Conservation (phyloP, 2,888 invertebrate genomes). For the Agonopterix alstromeriana region DNA sequence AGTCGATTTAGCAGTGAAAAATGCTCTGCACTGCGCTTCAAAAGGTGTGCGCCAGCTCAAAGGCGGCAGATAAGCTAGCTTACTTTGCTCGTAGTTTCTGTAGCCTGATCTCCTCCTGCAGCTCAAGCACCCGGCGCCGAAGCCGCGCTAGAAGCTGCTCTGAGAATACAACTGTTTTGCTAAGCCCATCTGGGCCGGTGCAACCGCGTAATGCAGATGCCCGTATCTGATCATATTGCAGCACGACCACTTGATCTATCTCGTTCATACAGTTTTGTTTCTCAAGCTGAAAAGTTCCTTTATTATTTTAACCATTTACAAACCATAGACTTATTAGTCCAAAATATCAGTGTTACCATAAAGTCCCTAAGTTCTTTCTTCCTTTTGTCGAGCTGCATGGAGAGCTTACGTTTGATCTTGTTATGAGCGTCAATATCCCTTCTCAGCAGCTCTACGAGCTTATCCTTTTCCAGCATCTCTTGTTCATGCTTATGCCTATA, state of each 20-base stretch:
- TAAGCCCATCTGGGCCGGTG: conserved; percentile 50
- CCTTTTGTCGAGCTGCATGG: conserved; percentile 69
- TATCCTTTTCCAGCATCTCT: conserved; percentile 75
- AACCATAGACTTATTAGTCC: too few relatives aligned
- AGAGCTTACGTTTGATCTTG: conserved; percentile 75
- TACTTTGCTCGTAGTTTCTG: conserved; percentile 44
- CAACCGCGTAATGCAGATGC: conserved; percentile 61
- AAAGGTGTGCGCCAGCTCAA: too few relatives aligned
- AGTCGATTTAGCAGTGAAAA: too few relatives aligned
- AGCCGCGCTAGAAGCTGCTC: conserved; percentile 74
- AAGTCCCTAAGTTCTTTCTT: conserved; percentile 79
- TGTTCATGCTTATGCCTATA: conserved; percentile 73
- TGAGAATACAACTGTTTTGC: conserved; percentile 79
- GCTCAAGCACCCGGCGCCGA: conserved; percentile 78
- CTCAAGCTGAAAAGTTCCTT: conserved; percentile 66
- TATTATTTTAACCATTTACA: too few relatives aligned
- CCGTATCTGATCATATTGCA: conserved; percentile 82
- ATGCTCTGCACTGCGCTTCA: too few relatives aligned
- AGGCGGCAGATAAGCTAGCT: too few relatives aligned
- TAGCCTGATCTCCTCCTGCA: conserved; percentile 80
- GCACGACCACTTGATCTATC: conserved; percentile 81
- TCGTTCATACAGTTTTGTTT: conserved; percentile 88
- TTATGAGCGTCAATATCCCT: conserved; percentile 78
- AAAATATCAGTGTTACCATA: conserved; percentile 60
- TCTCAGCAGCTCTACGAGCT: conserved; percentile 72